Evolutionary conservation across 1,140 invertebrate species (phyloP).

Genomic region (Batillaria attramentaria): DNA sequence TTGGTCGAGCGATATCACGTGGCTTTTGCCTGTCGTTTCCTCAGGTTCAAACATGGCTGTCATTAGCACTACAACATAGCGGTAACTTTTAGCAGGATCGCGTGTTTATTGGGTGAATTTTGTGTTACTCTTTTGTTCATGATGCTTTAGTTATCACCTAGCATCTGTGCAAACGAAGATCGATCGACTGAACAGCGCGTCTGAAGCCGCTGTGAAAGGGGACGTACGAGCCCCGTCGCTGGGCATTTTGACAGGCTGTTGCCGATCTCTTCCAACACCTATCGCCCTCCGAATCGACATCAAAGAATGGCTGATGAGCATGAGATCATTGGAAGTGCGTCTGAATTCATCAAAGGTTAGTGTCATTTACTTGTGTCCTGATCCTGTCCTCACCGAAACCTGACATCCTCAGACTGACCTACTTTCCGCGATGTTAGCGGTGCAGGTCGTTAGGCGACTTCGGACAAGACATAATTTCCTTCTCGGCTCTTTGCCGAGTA

Average conservation of each 20-base stretch:
- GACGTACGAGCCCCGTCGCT: neutral
- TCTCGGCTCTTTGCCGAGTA: too few species aligned
- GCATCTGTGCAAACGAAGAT: neutral
- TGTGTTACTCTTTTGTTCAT: constrained; percentile 13
- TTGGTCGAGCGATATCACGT: constrained; percentile 62
- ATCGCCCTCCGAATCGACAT: constrained; percentile 1
- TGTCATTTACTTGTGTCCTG: too few species aligned
- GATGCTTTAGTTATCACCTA: neutral
- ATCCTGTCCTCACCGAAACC: too few species aligned
- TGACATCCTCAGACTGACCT: too few species aligned
- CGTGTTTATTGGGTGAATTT: constrained; percentile 8
- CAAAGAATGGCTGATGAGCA: constrained; percentile 67
- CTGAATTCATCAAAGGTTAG: constrained; percentile 71
- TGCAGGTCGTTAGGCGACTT: constrained; percentile 11
- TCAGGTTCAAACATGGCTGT: constrained; percentile 70
- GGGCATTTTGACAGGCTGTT: constrained; percentile 13
- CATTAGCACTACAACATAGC: constrained; percentile 29
- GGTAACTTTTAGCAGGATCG: neutral
- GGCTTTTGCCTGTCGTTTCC: constrained; percentile 49
- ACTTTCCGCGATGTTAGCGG: neutral
- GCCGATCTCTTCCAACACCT: constrained; percentile 8
- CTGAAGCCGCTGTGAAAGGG: constrained; percentile 16
- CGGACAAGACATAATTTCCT: too few species aligned
- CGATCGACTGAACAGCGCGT: constrained; percentile 16
- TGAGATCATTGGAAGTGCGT: constrained; percentile 71